phyloP scores from a whole-genome alignment of 1,140 invertebrate genomes.

The Dendroctonus ponderosae region DNA sequence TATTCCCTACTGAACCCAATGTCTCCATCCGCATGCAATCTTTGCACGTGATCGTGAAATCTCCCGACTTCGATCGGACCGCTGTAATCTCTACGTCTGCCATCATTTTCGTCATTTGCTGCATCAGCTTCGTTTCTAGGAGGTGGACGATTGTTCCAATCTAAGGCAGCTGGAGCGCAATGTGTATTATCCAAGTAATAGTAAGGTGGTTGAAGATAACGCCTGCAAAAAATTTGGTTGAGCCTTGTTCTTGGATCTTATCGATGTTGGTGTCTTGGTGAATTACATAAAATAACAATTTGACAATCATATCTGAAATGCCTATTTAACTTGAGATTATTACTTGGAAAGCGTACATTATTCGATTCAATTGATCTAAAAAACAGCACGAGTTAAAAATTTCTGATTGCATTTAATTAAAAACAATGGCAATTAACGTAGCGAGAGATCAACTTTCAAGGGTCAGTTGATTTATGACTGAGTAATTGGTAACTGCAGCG shows the following conservation, averaged over 20 bases:
- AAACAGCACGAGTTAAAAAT: too few species aligned
- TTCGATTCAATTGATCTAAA: too few species aligned
- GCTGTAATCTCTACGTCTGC: constrained; percentile 37
- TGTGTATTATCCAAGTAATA: constrained; percentile 80
- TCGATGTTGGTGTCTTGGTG: constrained; percentile 1
- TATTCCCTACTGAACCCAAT: constrained; percentile 84
- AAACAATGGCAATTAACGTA: too few species aligned
- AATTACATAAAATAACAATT: neutral
- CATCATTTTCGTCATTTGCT: constrained; percentile 14
- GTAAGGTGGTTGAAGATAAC: constrained; percentile 68
- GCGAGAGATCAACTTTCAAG: too few species aligned
- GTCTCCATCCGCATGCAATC: constrained; percentile 83
- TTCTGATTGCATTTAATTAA: too few species aligned
- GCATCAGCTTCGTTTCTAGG: constrained; percentile 39
- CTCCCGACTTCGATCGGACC: constrained; percentile 67
- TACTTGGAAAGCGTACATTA: too few species aligned
- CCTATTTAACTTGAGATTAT: neutral
- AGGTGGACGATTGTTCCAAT: constrained; percentile 52
- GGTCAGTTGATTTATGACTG: too few species aligned
- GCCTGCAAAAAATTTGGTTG: constrained; percentile 8
- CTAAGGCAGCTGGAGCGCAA: constrained; percentile 52
- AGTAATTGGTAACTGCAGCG: too few species aligned
- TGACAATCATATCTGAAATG: constrained; percentile 3
- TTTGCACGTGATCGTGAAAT: constrained; percentile 78
- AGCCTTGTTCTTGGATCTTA: neutral